phyloP scores from a whole-genome alignment of 2,888 invertebrate species.

The Dolomedes plantarius region DNA sequence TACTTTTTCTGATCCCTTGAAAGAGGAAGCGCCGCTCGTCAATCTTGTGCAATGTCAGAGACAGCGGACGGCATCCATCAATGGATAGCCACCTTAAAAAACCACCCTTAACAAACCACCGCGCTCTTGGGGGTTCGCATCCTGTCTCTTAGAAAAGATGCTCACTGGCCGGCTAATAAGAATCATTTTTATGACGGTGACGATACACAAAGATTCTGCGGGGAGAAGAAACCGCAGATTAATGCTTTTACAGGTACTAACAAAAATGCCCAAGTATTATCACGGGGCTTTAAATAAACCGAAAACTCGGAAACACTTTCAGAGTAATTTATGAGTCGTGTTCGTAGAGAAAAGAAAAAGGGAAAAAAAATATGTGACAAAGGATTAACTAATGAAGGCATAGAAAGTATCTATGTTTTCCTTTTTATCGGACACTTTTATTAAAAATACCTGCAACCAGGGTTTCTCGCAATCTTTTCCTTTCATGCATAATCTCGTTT shows the following conservation, averaged over 20 bases:
- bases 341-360: background rate
- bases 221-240: background rate
- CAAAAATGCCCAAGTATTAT: background rate
- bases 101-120: conserved; percentile 49
- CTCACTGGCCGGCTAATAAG: background rate
- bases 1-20: conserved; percentile 41
- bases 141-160: conserved; percentile 13
- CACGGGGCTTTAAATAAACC: background rate
- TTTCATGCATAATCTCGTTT: too few species aligned
- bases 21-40: conserved; percentile 61
- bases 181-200: background rate
- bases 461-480: too few species aligned
- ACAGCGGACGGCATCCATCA: conserved; percentile 64
- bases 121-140: conserved; percentile 38
- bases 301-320: background rate
- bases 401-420: background rate
- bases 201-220: background rate
- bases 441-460: too few species aligned
- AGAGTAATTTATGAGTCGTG: background rate
- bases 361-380: background rate
- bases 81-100: conserved; percentile 27
- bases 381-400: background rate
- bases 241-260: background rate
- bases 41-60: conserved; percentile 58
- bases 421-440: too few species aligned